These are phyloP conservation scores for Sisyra terminalis DNA, from an alignment of 2,888 invertebrate genomes.

Conservation along the genomic window DNA sequence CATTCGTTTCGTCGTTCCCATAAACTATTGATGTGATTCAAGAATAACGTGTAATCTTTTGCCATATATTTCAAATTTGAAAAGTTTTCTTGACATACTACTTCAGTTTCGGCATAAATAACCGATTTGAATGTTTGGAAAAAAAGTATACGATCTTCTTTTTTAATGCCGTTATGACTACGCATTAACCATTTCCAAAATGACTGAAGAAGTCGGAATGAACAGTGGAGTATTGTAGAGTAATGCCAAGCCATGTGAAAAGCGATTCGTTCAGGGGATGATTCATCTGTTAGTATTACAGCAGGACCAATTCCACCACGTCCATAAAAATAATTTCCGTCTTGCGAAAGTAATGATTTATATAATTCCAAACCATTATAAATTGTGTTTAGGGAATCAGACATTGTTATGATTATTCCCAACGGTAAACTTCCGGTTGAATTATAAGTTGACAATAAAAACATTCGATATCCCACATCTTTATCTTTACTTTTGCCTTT, in stretches of 20 bases:
- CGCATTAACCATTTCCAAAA: slow-evolving; percentile 2
- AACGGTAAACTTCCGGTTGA: slow-evolving; percentile 1
- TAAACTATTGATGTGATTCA: not conserved
- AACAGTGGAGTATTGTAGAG: not conserved
- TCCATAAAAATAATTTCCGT: slow-evolving; percentile 1
- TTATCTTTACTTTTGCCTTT: not conserved
- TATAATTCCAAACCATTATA: slow-evolving; percentile 3
- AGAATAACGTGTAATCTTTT: not conserved
- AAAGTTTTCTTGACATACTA: not conserved
- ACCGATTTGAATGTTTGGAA: slow-evolving; percentile 1
- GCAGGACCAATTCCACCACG: slow-evolving; percentile 2
- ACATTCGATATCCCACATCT: slow-evolving; percentile 1
- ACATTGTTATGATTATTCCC: slow-evolving; percentile 1
- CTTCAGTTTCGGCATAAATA: not conserved
- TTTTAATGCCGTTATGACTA: slow-evolving; percentile 1
- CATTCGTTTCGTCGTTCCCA: slow-evolving; percentile 3
- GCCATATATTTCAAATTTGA: not conserved
- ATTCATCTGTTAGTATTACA: not conserved
- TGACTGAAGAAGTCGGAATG: not conserved
- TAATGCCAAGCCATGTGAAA: not conserved
- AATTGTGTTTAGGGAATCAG: not conserved
- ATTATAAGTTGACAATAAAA: slow-evolving; percentile 3
- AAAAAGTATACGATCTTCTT: slow-evolving; percentile 1
- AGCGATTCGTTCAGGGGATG: not conserved
- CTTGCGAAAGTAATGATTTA: not conserved